Conservation (phyloP, 2,888 invertebrate genomes). For the Tetragonisca angustula region DNA sequence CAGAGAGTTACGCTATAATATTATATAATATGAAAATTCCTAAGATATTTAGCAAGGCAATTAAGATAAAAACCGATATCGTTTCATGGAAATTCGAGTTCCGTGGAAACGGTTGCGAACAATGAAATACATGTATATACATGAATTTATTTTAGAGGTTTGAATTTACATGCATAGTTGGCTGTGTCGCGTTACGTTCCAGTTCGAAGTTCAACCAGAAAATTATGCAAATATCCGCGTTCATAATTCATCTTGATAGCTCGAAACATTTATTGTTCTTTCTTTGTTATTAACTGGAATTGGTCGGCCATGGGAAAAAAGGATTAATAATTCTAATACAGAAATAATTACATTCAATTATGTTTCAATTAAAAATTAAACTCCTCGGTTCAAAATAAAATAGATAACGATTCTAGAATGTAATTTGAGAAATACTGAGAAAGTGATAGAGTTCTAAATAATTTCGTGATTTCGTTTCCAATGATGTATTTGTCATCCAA, state of each 20-base stretch:
- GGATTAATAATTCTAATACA: not conserved
- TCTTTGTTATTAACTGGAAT: not conserved
- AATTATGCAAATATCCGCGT: constrained; percentile 17
- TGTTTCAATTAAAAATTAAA: not conserved
- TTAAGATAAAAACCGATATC: constrained; percentile 2
- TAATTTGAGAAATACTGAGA: no score
- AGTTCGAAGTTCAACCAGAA: constrained; percentile 13
- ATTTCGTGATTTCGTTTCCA: no score
- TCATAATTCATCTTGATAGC: constrained; percentile 16
- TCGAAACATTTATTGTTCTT: not conserved
- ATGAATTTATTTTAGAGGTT: constrained; percentile 16
- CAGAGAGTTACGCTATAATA: not conserved
- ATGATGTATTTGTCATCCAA: no score
- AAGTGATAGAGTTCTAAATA: not conserved
- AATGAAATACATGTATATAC: constrained; percentile 1
- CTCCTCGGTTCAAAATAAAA: not conserved
- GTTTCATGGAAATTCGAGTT: constrained; percentile 1
- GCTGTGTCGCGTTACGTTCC: constrained; percentile 1
- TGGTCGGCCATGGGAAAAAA: not conserved
- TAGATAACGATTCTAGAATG: not conserved
- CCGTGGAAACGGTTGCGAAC: not conserved
- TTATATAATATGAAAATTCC: not conserved
- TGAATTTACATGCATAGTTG: constrained; percentile 26
- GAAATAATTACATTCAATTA: not conserved
- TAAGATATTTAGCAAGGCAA: not conserved